Conservation (phyloP, 2,797 vertebrate genomes). For the Psittacula derbiana region DNA sequence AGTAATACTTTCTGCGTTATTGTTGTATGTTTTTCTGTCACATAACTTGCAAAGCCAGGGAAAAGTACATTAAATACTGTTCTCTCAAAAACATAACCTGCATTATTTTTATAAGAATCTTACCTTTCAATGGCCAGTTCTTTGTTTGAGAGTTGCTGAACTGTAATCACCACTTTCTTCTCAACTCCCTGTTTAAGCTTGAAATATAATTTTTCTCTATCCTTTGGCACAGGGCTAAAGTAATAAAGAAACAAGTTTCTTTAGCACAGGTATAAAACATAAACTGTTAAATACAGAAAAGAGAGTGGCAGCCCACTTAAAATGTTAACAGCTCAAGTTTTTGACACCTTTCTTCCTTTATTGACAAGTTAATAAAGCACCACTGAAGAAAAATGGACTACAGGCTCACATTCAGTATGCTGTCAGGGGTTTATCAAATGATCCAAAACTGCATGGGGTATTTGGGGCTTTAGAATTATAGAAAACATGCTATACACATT, state of each 20-base stretch:
- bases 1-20: neutral
- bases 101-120: neutral
- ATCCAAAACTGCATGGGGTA: neutral
- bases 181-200: slow-evolving; percentile 93
- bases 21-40: neutral
- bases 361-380: neutral
- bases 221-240: slow-evolving; percentile 92
- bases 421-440: neutral
- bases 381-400: neutral
- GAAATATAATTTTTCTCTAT: slow-evolving; percentile 96
- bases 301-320: neutral
- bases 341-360: neutral
- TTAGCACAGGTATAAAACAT: neutral
- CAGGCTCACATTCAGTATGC: neutral
- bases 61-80: neutral
- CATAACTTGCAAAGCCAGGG: neutral
- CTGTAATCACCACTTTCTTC: slow-evolving; percentile 93
- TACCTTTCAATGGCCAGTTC: slow-evolving; percentile 96
- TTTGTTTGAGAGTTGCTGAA: slow-evolving; percentile 93
- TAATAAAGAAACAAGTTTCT: slow-evolving; percentile 1
- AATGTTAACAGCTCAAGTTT: neutral
- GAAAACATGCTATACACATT: neutral
- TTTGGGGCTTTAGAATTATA: neutral
- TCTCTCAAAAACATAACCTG: neutral
- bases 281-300: neutral